These are phyloP conservation scores for Sepiola atlantica DNA, from an alignment of 2,888 invertebrate species.

Conservation along the genomic window DNA sequence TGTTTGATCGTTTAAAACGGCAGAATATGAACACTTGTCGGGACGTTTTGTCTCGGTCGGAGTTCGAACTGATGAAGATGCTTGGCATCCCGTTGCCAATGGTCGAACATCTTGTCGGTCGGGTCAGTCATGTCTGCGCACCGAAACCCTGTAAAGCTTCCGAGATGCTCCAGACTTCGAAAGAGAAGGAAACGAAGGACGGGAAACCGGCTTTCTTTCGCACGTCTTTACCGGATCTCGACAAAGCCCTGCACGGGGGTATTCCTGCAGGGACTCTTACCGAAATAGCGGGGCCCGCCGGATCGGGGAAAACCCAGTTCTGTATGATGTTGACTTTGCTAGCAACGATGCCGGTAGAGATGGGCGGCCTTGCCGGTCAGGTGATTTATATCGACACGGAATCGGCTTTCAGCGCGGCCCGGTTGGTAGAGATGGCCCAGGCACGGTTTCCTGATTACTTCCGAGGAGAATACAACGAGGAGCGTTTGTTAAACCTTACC, in stretches of 20 bases:
- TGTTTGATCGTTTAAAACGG: neutral
- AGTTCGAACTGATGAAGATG: conserved; percentile 56
- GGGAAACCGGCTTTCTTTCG: conserved; percentile 53
- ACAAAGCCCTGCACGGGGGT: conserved; percentile 65
- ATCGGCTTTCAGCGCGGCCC: conserved; percentile 65
- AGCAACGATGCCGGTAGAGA: conserved; percentile 54
- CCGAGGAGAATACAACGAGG: conserved; percentile 52
- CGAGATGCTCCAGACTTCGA: conserved; percentile 51
- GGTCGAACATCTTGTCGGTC: conserved; percentile 53
- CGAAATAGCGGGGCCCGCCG: conserved; percentile 69
- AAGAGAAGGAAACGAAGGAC: conserved; percentile 36
- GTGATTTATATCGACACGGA: conserved; percentile 71
- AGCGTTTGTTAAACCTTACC: conserved; percentile 50
- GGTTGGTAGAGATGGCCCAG: conserved; percentile 66
- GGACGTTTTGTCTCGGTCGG: conserved; percentile 56
- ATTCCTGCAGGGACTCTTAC: conserved; percentile 62
- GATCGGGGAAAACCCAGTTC: conserved; percentile 71
- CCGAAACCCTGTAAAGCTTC: conserved; percentile 54
- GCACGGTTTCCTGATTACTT: conserved; percentile 58
- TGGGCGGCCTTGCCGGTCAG: conserved; percentile 56
- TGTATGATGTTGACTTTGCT: conserved; percentile 64
- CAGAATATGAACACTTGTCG: conserved; percentile 36
- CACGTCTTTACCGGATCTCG: conserved; percentile 58
- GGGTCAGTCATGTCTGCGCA: conserved; percentile 53
- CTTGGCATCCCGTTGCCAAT: conserved; percentile 52